Conservation (phyloP, 2,888 invertebrate species). For the Tetragnatha montana region DNA sequence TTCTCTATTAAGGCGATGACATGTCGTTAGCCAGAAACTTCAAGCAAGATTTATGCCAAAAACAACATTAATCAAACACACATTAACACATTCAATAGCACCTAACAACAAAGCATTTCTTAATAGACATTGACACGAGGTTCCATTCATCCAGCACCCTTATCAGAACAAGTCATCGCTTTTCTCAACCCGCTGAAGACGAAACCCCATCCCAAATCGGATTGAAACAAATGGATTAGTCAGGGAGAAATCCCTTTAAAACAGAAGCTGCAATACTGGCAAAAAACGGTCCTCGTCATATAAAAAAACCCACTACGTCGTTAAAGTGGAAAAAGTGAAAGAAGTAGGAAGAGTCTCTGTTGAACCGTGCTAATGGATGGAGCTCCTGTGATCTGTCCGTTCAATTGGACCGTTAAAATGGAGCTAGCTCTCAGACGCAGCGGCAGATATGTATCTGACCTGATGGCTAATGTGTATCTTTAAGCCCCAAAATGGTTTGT, state of each 20-base stretch:
- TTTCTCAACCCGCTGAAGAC: not conserved
- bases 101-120: too few species aligned
- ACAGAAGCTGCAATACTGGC: not conserved
- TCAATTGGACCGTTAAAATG: constrained; percentile 15
- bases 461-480: constrained; percentile 27
- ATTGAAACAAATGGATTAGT: not conserved
- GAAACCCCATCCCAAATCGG: not conserved
- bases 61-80: too few species aligned
- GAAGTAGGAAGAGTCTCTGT: not conserved
- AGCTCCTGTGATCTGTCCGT: not conserved
- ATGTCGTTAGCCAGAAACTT: too few species aligned
- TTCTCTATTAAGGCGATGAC: too few species aligned
- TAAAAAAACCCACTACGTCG: not conserved
- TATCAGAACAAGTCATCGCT: not conserved
- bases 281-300: not conserved
- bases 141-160: not conserved
- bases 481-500: constrained; percentile 23
- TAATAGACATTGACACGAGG: not conserved
- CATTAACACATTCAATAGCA: too few species aligned
- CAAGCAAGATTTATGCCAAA: too few species aligned
- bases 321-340: not conserved
- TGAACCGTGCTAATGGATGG: not conserved
- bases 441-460: constrained; percentile 37
- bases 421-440: not conserved
- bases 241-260: too few species aligned